Evolutionary conservation across 2,797 vertebrate species (phyloP), one percentile per base, ranked within the genome.

Genomic region (Sebastes trivittatus): DNA sequence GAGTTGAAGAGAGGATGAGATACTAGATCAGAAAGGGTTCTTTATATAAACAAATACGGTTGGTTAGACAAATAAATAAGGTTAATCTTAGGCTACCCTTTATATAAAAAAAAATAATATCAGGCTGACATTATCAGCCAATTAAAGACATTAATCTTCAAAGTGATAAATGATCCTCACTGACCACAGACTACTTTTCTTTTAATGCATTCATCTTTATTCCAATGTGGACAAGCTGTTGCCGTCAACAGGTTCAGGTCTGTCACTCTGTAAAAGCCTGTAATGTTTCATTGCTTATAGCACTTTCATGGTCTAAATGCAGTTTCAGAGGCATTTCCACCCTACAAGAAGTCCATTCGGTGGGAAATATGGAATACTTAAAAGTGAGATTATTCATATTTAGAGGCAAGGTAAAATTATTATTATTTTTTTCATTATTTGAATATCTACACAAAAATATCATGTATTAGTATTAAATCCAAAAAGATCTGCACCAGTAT

Each of bases 1-100:
- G 32, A 76, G 68, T 55, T 77, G 38, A 72, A 67, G 42, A 78
- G 16, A 83, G 54, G 46, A 80, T 75, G 56, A 63, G 67, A 80
- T 72, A 77, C 63, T 27, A 79, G 29, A 76, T 73, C 61, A 83
- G 62, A 69, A 62, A 78, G 62, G 34, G 49, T 60, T 74, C 34
- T 65, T 76, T 78, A 52, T n/a, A 75, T 38, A 81, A 84, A 72
- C 58, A 77, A 71, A 71, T 38, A 58, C 3, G 16, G 46, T 49
- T 18, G 25, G 30, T 58, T 34, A 14, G 34, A 52, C 32, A 30
- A 56, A 71, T 73, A 71, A 46, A 63, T 67, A 20, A 46, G 34
- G 64, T 30, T 64, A 59, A 55, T 55, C 30, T 67, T 20, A 62
- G 25, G 25, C 25, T 29, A 42, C 13, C 25, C 4, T 54, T 55